A percentile compares a stretch with the other conserved stretches of the same genome.
Evolutionary conservation across 1,140 invertebrate genomes (phyloP).

Genomic region (Neoseiulus cucumeris): DNA sequence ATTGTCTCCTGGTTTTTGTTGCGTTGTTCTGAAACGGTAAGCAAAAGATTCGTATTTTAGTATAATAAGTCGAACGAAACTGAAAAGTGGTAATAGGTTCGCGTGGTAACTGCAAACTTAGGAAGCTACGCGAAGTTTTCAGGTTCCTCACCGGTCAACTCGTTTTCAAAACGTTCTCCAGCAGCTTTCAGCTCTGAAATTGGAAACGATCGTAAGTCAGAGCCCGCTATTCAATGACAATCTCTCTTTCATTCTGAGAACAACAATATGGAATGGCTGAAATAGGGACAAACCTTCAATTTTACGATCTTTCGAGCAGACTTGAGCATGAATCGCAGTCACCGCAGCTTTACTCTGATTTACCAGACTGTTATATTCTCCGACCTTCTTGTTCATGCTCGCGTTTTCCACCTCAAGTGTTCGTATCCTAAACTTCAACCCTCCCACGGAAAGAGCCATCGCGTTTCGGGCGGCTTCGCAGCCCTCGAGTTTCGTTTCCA

Average conservation of each 20-base stretch:
- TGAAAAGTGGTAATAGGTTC: too few relatives aligned
- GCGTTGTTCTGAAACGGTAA: not conserved
- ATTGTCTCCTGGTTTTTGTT: conserved; percentile 1
- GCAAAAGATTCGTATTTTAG: too few relatives aligned
- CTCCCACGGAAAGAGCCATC: not conserved
- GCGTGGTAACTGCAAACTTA: too few relatives aligned
- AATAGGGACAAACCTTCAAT: not conserved
- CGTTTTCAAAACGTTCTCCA: not conserved
- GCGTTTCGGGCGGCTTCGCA: not conserved
- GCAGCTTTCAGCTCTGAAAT: not conserved
- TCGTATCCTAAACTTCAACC: not conserved
- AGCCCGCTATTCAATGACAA: not conserved
- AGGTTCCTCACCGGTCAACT: not conserved
- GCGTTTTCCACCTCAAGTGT: not conserved
- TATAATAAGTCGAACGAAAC: too few relatives aligned
- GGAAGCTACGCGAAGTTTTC: not conserved
- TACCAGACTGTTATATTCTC: too few relatives aligned
- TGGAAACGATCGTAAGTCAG: too few relatives aligned
- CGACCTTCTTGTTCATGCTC: not conserved
- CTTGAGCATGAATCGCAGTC: not conserved
- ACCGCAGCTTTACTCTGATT: not conserved
- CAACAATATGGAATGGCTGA: not conserved
- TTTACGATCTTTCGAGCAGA: not conserved
- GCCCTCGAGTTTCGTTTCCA: not conserved
- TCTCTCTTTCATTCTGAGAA: not conserved